Base-by-base conservation (phyloP, 2,888 invertebrate genomes). In the Metopia argyrocephala region DNA sequence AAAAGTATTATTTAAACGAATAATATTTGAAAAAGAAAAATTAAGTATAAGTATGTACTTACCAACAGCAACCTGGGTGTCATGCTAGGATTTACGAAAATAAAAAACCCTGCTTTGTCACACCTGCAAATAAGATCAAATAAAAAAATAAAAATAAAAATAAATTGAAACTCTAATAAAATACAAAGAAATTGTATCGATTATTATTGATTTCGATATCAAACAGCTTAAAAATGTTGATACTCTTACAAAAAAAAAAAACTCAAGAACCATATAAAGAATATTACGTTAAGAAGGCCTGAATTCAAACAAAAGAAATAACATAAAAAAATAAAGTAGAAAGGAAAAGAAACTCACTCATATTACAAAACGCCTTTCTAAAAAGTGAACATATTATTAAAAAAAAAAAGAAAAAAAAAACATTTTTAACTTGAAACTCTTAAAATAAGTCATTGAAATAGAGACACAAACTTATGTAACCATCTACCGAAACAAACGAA, bases 171-270 rank as follows among this genome's bases (percentile, higher is more conserved):
- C 66, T 59, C 62, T 56, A 54, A 75, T 66, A 68, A 28, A 52
- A 76, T 38, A 64, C 52, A 62, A 62, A 69, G 48, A 66, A 69
- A 76, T 20, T 56, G 54, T 74, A 81, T 70, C 73, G 69, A 65
- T 74, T 78, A n/a, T n/a, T n/a, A 78, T 78, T 78, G 69, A 81
- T 74, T 65, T 31, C 20, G 57, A 57, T 64, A 64, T 64, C 56
- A 64, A 21, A n/a, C n/a, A n/a, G n/a, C 70, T 68, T 71, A 31
- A n/a, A n/a, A n/a, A 64, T 20, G 76, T 48, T 27, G 27, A 45
- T 57, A 71, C 25, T 62, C n/a, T 57, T 1, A 6, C 48, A 27
- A 61, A 46, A 21, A 45, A 25, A 28, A 5, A 2, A 31, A 48
- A 38, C 25, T 52, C 52, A 0, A 12, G 50, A 65, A 45, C 15